These are phyloP conservation scores for Chloropsis cyanopogon DNA, from an alignment of 2,113 vertebrate species.

Conservation along the genomic window DNA sequence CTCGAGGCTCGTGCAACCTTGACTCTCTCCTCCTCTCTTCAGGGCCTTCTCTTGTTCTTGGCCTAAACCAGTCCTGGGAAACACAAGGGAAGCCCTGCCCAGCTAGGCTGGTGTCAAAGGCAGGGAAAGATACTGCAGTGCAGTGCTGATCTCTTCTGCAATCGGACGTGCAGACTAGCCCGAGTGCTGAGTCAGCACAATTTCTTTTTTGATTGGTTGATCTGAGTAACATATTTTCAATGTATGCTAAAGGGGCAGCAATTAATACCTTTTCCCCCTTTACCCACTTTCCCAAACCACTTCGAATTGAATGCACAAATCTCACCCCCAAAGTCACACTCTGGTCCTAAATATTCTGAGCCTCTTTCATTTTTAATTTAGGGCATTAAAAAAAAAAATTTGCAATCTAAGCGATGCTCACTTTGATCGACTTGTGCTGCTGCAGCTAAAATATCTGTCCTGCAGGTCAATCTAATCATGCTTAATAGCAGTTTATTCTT, in stretches of 20 bases:
- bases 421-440: conserved; percentile 59
- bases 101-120: conserved; percentile 67
- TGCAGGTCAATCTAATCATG: conserved; percentile 69
- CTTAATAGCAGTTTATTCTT: conserved; percentile 70
- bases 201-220: conserved; percentile 81
- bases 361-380: conserved; percentile 44
- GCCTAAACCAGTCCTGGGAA: conserved; percentile 55
- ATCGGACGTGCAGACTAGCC: conserved; percentile 78
- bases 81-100: conserved; percentile 63
- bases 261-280: background rate
- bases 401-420: conserved; percentile 39
- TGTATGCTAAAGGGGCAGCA: conserved; percentile 60
- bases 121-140: conserved; percentile 80
- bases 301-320: background rate
- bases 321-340: conserved; percentile 11
- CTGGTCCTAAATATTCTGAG: conserved; percentile 11
- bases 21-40: conserved; percentile 18
- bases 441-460: conserved; percentile 64
- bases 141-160: conserved; percentile 82
- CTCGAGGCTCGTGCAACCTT: conserved; percentile 13
- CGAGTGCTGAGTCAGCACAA: conserved; percentile 85
- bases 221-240: conserved; percentile 67
- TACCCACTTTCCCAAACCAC: background rate
- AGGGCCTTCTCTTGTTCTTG: conserved; percentile 44
- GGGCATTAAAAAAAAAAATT: conserved; percentile 17